A percentile compares a stretch with the other conserved stretches of the same genome.
Evolutionary conservation across 1,140 invertebrate species (phyloP).

Genomic region (Melanaphis sacchari): DNA sequence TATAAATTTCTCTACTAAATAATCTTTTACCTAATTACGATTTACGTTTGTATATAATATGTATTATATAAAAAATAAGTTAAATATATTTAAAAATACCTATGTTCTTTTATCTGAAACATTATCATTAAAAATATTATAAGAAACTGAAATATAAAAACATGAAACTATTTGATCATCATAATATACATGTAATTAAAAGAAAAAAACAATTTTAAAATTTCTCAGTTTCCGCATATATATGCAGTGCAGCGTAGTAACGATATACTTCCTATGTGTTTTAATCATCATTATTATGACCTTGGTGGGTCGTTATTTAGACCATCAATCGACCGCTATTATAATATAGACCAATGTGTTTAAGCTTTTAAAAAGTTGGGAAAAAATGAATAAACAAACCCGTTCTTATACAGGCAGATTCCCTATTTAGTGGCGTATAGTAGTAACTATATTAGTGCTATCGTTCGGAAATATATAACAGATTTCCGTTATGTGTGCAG

Average conservation of each 20-base stretch:
- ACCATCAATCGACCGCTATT: neutral
- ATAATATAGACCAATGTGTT: neutral
- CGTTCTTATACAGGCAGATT: neutral
- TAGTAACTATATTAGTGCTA: neutral
- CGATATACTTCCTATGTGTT: slow-evolving; percentile 26
- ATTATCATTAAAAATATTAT: neutral
- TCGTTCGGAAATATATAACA: neutral
- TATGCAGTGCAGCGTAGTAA: neutral
- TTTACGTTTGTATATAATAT: neutral
- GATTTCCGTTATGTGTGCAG: slow-evolving; percentile 62
- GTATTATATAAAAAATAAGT: neutral
- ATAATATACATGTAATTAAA: neutral
- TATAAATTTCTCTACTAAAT: neutral
- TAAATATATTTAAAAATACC: slow-evolving; percentile 7
- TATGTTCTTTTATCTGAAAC: neutral
- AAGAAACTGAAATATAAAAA: neutral
- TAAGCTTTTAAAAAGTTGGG: neutral
- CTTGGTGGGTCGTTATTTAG: neutral
- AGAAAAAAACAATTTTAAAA: neutral
- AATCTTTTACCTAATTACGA: neutral
- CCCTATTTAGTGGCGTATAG: neutral
- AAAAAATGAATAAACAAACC: neutral
- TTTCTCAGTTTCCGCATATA: neutral
- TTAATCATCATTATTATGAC: slow-evolving; percentile 51
- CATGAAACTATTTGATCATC: neutral